Evolutionary conservation across 2,113 vertebrate genomes (phyloP).

Genomic region (Microcebus tavaratra): DNA sequence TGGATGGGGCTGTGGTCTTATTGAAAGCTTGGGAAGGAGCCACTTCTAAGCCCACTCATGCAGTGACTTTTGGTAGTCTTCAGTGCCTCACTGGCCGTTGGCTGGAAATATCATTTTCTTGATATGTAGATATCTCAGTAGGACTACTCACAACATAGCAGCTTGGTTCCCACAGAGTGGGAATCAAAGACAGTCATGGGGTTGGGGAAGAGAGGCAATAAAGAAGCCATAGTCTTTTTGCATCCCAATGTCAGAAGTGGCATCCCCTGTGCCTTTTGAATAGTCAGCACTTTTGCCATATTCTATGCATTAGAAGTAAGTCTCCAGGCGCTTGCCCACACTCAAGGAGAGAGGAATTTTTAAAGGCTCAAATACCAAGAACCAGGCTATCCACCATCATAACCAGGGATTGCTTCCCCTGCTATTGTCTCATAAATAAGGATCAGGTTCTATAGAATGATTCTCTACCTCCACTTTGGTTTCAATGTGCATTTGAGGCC

Average conservation of each 20-base stretch:
- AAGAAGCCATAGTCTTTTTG: background rate
- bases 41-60: background rate
- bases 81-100: background rate
- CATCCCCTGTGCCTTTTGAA: background rate
- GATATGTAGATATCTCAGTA: background rate
- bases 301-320: background rate
- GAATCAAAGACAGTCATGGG: background rate
- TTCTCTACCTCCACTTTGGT: background rate
- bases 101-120: background rate
- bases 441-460: background rate
- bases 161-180: background rate
- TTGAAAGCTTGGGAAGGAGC: background rate
- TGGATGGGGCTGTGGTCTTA: background rate
- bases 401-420: background rate
- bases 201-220: no score
- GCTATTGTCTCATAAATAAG: background rate
- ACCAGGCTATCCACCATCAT: no score
- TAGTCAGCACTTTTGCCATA: background rate
- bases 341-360: background rate
- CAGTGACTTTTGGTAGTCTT: background rate
- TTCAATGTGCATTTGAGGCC: background rate
- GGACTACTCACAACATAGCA: background rate
- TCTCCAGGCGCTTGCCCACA: background rate
- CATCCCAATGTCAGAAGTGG: background rate
- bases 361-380: background rate